These are phyloP conservation scores for Xerus rutilus DNA, from an alignment of 2,797 vertebrate species.

Conservation along the genomic window DNA sequence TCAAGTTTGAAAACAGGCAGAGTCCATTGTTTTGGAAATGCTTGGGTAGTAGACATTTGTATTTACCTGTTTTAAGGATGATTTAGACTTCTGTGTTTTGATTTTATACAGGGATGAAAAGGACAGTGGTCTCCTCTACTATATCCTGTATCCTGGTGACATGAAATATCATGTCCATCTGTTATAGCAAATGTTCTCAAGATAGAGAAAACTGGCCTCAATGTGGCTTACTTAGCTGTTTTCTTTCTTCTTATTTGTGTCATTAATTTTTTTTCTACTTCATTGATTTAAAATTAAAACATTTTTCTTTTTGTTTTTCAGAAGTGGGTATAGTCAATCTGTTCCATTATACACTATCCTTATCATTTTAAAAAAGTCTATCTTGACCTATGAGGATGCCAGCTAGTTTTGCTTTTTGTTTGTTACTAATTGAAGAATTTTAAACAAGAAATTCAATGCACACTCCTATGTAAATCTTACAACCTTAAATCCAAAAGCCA, in stretches of 20 bases:
- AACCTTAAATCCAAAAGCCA: background rate
- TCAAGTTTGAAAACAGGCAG: background rate
- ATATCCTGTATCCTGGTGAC: background rate
- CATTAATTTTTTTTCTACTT: background rate
- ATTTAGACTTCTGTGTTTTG: background rate
- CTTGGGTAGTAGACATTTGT: background rate
- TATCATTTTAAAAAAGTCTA: background rate
- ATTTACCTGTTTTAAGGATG: background rate
- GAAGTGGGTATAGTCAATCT: background rate
- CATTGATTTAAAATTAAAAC: background rate
- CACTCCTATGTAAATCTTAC: background rate
- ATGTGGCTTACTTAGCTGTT: background rate
- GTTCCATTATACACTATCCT: background rate
- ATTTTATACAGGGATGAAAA: background rate
- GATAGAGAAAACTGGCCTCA: background rate
- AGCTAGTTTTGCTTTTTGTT: background rate
- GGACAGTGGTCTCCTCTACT: background rate
- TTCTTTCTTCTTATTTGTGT: background rate
- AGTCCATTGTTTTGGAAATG: background rate
- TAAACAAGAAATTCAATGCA: background rate
- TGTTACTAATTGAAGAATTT: background rate
- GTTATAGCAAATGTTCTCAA: background rate
- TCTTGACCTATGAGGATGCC: background rate
- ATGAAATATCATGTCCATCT: background rate
- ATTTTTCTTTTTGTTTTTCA: conserved; percentile 5